Base-by-base conservation (phyloP, 2,113 vertebrate genomes). In the Callithrix jacchus region DNA sequence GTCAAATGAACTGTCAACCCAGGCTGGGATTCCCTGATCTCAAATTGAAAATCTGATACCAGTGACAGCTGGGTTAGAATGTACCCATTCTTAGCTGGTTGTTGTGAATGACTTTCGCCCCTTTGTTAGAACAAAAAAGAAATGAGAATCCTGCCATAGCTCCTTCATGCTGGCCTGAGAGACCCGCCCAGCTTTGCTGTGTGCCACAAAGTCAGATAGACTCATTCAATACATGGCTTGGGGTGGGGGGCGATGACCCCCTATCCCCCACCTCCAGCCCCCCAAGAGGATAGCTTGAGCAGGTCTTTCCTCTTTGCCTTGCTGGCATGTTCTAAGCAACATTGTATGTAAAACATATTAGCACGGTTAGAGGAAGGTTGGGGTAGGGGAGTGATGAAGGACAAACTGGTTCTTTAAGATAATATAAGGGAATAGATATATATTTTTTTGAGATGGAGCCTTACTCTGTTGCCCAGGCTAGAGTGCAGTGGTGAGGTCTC, bases 391-490 rank as follows among this genome's bases (percentile, higher is more conserved):
- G 13, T 73, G 20, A 85, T 56, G 71, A 93, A 87, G 81, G 88
- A 94, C 14, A 68, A 54, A 40, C 58, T n/a, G 66, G 68, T 45
- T 93, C 66, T 54, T 56, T 40, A 37, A 66, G 94, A 79, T 74
- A 37, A 89, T 37, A 70, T 74, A 45, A 76, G 4, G 3, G 27
- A 45, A 90, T 45, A 16, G 61, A 64, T 12, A 61, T 35, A 58
- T 58, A 6, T 17, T 3, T 68, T 35, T 68, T 32, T 35, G 64
- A 32, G 64, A 16, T 35, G 64, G 64, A 35, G 64, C 16, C 64
- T 68, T 14, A 68, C 14, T 68, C 64, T 35, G 14, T 68, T 17
- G 32, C 64, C 27, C 32, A 68, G 64, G 32, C 64, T 68, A 32
- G 64, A 35, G 64, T 68, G 64, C 64, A 68, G 64, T 68, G 64